Evolutionary conservation across 2,797 vertebrate species (phyloP), one percentile per base, ranked within the genome.

Genomic region (Spinibarbus caldwelli): DNA sequence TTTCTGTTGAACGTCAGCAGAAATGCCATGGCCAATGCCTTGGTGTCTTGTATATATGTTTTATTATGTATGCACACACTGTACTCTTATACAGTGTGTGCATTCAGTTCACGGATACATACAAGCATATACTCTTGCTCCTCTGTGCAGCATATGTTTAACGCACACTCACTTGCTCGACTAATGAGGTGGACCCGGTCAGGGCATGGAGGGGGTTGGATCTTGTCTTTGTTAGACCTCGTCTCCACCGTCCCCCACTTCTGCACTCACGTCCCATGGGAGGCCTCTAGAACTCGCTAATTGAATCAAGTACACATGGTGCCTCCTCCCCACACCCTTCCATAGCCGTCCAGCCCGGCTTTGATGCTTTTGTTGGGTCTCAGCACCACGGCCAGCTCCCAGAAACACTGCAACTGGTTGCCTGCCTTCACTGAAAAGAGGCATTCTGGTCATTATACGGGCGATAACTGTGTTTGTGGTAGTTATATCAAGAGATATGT

Each of bases 291-390:
- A 93, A 92, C 93, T 91, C 86, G 89, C 93, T 98, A 98, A 99
- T 98, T 98, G 95, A 99, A 98, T 98, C 96, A 97, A 95, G 93
- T 95, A 91, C 94, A 89, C 91, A 92, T 89, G 93, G 76, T 89
- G 91, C 94, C 92, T 90, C 80, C 91, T 90, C 80, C 93, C 77
- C 93, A 78, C 91, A 82, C 87, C 91, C 87, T 86, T 70, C 89
- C 83, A 86, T 92, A 89, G 89, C 87, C 90, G 19, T 76, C 71
- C 45, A 67, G 87, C 86, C 14, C 2, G 26, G 88, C 94, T 94
- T 93, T 94, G 83, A 92, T 91, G 93, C 91, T 93, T 94, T 94
- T 94, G 94, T 91, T 90, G 70, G 89, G 90, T 45, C 87, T 92
- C 92, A 92, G 94, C 84, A 93, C 91, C 89, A 89, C 14, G 93